These are phyloP conservation scores for human (Homo sapiens) DNA, from an alignment of 2,113 vertebrate species.

Conservation along the genomic window DNA sequence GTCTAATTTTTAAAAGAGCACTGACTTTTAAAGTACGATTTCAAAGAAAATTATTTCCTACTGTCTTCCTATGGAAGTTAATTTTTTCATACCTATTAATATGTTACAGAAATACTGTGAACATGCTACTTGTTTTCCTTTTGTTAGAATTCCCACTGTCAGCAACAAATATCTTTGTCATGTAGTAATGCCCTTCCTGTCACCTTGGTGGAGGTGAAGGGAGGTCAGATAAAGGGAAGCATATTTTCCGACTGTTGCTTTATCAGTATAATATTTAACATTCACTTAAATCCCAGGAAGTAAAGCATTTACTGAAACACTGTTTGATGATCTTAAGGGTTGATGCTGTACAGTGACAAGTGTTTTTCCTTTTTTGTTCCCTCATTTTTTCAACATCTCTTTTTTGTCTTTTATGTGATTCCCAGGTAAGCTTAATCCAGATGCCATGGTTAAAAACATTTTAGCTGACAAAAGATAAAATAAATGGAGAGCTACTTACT, in stretches of 20 bases:
- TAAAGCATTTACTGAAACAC: neutral
- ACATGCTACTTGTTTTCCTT: neutral
- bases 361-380: neutral
- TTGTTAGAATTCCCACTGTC: neutral
- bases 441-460: neutral
- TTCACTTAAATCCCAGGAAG: neutral
- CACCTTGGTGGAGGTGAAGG: no score
- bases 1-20: neutral
- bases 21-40: conserved; percentile 16
- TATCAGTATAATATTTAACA: neutral
- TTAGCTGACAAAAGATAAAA: conserved; percentile 16
- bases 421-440: neutral
- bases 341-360: neutral
- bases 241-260: neutral
- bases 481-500: conserved; percentile 81
- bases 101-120: neutral
- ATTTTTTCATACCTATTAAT: neutral
- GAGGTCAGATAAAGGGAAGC: neutral
- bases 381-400: neutral
- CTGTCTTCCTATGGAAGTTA: neutral
- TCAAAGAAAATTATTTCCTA: neutral
- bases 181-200: neutral
- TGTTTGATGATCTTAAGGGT: neutral
- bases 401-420: neutral
- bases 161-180: neutral